Evolutionary conservation across 64 coral and sea anemone genomes (phyloP), one percentile per base, ranked within the genome.

Genomic region (Astreopora myriophthalma): DNA sequence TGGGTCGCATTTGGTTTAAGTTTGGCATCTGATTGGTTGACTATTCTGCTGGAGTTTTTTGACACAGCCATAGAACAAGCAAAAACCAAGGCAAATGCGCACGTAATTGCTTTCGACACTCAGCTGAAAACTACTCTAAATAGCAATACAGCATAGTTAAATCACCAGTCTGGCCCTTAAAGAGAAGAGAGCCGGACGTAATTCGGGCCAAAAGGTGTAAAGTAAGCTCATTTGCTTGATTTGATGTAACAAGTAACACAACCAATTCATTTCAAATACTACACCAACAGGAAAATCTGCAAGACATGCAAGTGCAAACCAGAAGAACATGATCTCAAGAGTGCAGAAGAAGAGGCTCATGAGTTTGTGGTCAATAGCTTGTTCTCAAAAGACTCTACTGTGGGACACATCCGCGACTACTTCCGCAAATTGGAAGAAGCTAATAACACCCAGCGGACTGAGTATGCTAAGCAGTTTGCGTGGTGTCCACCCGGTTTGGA

Each of bases 241-340:
- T 6, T 11, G 5, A 46, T 46, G 42, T 11, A 46, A 46, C 5
- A 0, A 11, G 9, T 11, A 3, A 17, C 3, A 23, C 61, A 57
- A 8, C 6, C 17, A 23, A 48, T 52, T 78, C 6, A 29, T 16
- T 13, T 40, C 46, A 17, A 33, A 31, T 87, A n/a, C 9, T 40
- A 31, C 6, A 24, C 26, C 85, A 20, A 64, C 63, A 99, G 97
- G 80, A 99, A 99, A 87, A 99, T 99, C 65, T 99, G 97, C 75
- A 99, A 99, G 86, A 99, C 93, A 23, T 99, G 97, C 66, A 99
- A 99, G 57, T 96, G 94, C 32, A 95, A 95, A 58, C 87, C 90
- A 8, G 93, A 92, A 49, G 97, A 99, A 39, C 97, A 99, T 85
- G 97, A 99, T 76, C 78, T 99, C 73, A 95, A 94, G 80, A 95